A percentile compares a stretch with the other conserved stretches of the same genome.
Evolutionary conservation across 2,797 vertebrate species (phyloP).

Genomic region (Acrocephalus scirpaceus): DNA sequence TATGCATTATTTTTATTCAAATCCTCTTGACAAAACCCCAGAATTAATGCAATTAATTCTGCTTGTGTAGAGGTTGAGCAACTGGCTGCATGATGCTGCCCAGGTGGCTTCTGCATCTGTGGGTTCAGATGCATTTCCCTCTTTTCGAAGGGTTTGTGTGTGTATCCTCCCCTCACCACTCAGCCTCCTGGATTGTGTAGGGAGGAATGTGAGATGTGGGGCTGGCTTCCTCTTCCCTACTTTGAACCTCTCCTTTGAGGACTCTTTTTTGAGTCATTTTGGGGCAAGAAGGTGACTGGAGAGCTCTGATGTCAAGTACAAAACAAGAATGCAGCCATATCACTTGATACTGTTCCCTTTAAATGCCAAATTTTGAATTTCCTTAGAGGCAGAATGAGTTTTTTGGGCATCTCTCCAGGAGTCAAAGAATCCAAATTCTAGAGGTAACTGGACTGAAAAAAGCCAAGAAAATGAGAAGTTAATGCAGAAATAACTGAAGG

Average conservation of each 20-base stretch:
- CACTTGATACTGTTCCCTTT: conserved; percentile 55
- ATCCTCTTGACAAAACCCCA: background rate
- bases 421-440: conserved; percentile 49
- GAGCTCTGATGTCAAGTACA: conserved; percentile 51
- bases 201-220: background rate
- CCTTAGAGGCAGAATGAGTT: conserved; percentile 60
- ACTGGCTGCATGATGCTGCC: background rate
- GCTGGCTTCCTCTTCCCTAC: background rate
- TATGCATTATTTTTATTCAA: background rate
- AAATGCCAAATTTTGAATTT: conserved; percentile 65
- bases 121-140: background rate
- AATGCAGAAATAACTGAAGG: conserved; percentile 51
- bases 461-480: conserved; percentile 45
- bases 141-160: background rate
- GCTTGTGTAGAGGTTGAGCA: background rate
- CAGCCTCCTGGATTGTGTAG: background rate
- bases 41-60: background rate
- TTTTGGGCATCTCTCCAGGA: conserved; percentile 62
- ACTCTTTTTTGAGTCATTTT: background rate
- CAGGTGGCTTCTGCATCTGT: background rate
- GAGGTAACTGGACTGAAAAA: conserved; percentile 47
- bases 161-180: background rate
- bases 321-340: conserved; percentile 16
- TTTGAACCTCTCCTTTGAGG: conserved; percentile 22
- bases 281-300: conserved; percentile 31